Conservation (phyloP, 2,113 vertebrate species). For the Heterochromis multidens region DNA sequence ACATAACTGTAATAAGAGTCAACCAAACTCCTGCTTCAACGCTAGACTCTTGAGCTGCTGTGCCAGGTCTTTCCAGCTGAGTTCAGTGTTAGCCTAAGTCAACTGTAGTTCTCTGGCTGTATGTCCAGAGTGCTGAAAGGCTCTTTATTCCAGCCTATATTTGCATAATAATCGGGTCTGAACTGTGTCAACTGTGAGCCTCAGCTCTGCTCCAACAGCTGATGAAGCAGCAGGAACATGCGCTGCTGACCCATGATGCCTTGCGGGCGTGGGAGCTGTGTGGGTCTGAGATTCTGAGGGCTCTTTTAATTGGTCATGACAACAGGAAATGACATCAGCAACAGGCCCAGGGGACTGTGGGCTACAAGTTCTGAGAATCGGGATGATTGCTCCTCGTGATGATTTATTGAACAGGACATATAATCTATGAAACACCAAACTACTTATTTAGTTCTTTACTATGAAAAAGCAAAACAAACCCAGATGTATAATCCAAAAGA, state of each 20-base stretch:
- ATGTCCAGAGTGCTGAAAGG: constrained; percentile 45
- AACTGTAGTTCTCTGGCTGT: constrained; percentile 46
- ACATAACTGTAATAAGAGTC: constrained; percentile 8
- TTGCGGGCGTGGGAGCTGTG: constrained; percentile 55
- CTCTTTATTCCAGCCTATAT: constrained; percentile 56
- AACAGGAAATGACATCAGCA: constrained; percentile 61
- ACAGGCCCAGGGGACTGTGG: constrained; percentile 4
- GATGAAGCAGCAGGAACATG: constrained; percentile 47
- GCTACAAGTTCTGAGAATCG: neutral
- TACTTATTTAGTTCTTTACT: neutral
- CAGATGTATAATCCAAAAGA: neutral
- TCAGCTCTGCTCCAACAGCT: constrained; percentile 41
- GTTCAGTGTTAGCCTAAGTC: constrained; percentile 35
- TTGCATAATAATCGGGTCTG: constrained; percentile 70
- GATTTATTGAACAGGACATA: neutral
- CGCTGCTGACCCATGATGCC: constrained; percentile 62
- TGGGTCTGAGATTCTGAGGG: constrained; percentile 21
- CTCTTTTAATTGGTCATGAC: constrained; percentile 49
- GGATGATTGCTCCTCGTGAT: neutral
- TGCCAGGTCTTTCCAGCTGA: constrained; percentile 36
- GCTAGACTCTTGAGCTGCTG: constrained; percentile 11
- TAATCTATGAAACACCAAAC: neutral
- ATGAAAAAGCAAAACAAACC: neutral
- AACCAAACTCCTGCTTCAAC: constrained; percentile 19
- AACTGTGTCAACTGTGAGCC: constrained; percentile 51